Percentiles rank a stretch among this genome's conserved stretches.
Evolutionary conservation across 2,888 invertebrate genomes (phyloP).

Genomic region (Heliconius hortense): DNA sequence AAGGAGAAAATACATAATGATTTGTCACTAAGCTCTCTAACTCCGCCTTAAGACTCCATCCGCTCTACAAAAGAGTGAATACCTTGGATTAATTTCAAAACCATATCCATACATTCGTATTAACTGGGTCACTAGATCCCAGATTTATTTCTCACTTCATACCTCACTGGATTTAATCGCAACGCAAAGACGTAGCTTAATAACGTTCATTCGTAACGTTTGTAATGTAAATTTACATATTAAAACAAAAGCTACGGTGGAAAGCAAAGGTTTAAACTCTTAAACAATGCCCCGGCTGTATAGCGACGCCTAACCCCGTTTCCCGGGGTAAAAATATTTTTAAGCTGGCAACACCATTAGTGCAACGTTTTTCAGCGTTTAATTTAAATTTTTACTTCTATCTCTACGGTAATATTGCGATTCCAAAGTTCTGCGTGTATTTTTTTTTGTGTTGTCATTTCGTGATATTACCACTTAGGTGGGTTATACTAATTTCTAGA

Average conservation of each 20-base stretch:
- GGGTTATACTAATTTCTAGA: slow-evolving; percentile 36
- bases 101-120: slow-evolving; percentile 8
- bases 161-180: slow-evolving; percentile 35
- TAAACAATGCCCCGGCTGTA: slow-evolving; percentile 57
- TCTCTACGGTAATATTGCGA: slow-evolving; percentile 43
- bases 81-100: neutral
- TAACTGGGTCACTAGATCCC: slow-evolving; percentile 28
- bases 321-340: slow-evolving; percentile 58
- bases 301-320: slow-evolving; percentile 67
- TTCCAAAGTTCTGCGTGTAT: slow-evolving; percentile 34
- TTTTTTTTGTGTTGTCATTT: slow-evolving; percentile 40
- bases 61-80: neutral
- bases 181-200: slow-evolving; percentile 39
- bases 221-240: slow-evolving; percentile 48
- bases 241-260: slow-evolving; percentile 51
- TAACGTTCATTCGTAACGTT: slow-evolving; percentile 46
- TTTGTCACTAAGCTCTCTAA: neutral
- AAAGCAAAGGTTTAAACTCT: slow-evolving; percentile 51
- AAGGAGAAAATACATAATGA: neutral
- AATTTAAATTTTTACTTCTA: slow-evolving; percentile 69
- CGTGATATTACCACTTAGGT: slow-evolving; percentile 38
- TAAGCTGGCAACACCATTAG: slow-evolving; percentile 59
- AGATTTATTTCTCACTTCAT: slow-evolving; percentile 24
- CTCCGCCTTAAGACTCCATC: neutral
- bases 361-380: slow-evolving; percentile 61